Conservation (phyloP, 1,140 invertebrate species). For the Penaeus vannamei region DNA sequence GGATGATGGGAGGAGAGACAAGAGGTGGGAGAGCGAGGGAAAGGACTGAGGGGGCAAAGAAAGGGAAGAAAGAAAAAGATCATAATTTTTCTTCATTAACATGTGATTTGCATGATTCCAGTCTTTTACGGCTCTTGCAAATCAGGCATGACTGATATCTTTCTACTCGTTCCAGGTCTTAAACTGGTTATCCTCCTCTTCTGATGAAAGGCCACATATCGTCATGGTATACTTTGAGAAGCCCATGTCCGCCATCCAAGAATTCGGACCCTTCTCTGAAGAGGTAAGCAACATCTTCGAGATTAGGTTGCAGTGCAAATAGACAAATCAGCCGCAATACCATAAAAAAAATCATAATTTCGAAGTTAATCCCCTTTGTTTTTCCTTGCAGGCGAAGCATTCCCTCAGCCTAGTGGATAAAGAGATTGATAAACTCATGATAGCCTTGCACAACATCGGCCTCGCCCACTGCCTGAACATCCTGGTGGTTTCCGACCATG, state of each 20-base stretch:
- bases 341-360: too few species aligned
- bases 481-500: constrained; percentile 65
- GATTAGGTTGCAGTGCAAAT: too few species aligned
- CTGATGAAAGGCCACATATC: constrained; percentile 45
- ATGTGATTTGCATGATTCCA: not conserved
- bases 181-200: constrained; percentile 51
- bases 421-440: constrained; percentile 49
- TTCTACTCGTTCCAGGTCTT: constrained; percentile 36
- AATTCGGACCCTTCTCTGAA: constrained; percentile 45
- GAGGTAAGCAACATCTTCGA: constrained; percentile 35
- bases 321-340: too few species aligned
- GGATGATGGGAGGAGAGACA: too few species aligned
- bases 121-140: not conserved
- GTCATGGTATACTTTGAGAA: constrained; percentile 64
- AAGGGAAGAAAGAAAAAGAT: too few species aligned
- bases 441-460: not conserved
- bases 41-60: too few species aligned
- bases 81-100: not conserved
- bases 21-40: too few species aligned
- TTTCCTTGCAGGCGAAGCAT: constrained; percentile 23
- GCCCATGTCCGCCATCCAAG: constrained; percentile 39
- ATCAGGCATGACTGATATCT: too few species aligned
- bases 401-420: constrained; percentile 51
- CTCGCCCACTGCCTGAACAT: constrained; percentile 59
- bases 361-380: too few species aligned